Evolutionary conservation across 2,888 invertebrate species (phyloP).

Genomic region (Zaprionus lineosus): DNA sequence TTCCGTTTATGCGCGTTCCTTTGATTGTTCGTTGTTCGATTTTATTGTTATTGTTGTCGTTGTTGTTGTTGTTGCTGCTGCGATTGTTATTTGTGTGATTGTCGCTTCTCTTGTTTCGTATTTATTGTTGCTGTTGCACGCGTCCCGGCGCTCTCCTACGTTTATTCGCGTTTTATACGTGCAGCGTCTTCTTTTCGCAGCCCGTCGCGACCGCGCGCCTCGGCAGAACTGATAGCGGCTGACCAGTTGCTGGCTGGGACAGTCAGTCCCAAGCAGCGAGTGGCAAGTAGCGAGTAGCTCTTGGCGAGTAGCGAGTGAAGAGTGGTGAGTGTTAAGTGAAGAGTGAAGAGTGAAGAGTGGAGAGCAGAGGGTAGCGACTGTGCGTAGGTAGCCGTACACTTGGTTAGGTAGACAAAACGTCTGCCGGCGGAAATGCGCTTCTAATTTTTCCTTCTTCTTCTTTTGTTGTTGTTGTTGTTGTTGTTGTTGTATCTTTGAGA

Average conservation of each 20-base stretch:
- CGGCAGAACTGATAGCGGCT: constrained; percentile 49
- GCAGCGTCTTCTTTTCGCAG: constrained; percentile 36
- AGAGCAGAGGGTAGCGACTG: background rate
- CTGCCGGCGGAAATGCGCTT: constrained; percentile 68
- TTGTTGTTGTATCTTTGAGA: constrained; percentile 41
- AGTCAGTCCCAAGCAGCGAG: constrained; percentile 17
- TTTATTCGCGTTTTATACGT: too few relatives aligned
- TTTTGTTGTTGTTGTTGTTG: constrained; percentile 17
- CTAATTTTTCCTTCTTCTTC: constrained; percentile 32
- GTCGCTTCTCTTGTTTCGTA: too few relatives aligned
- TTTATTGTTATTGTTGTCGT: constrained; percentile 2
- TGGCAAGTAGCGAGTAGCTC: constrained; percentile 6
- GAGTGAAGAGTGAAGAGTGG: constrained; percentile 17
- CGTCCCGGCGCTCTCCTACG: constrained; percentile 38
- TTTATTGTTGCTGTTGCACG: constrained; percentile 18
- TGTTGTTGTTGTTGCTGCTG: constrained; percentile 6
- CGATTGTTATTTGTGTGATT: constrained; percentile 27
- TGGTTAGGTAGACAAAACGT: constrained; percentile 35
- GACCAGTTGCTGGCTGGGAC: constrained; percentile 23
- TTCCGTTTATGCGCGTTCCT: constrained; percentile 5
- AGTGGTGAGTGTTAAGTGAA: constrained; percentile 20
- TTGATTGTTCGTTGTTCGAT: constrained; percentile 28
- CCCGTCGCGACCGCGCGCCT: constrained; percentile 57
- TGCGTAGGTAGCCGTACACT: constrained; percentile 32
- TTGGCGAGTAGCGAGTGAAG: constrained; percentile 12